Conservation (phyloP, 1,140 invertebrate species). For the Bombyx mandarina region DNA sequence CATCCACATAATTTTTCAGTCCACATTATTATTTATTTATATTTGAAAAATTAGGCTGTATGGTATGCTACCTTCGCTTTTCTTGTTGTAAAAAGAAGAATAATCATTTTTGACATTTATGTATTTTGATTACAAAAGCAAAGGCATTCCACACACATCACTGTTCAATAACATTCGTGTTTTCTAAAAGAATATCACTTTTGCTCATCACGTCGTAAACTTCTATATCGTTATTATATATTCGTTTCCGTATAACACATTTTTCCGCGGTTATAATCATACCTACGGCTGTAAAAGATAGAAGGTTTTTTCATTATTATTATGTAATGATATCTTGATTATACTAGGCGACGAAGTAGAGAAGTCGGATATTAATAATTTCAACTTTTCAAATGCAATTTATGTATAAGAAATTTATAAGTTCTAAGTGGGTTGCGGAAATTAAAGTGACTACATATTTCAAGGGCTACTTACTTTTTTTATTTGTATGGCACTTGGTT, state of each 20-base stretch:
- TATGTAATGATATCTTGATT: not conserved
- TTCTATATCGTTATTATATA: slow-evolving; percentile 11
- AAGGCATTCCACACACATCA: not conserved
- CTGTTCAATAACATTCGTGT: slow-evolving; percentile 9
- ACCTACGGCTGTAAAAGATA: slow-evolving; percentile 31
- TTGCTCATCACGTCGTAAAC: slow-evolving; percentile 38
- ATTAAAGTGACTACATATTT: not conserved
- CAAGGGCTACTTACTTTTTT: not conserved
- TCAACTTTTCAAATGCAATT: not conserved
- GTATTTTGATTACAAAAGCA: not conserved
- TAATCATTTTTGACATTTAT: not conserved
- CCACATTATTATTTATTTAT: too few species aligned
- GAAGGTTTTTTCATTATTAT: not conserved
- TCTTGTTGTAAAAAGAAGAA: not conserved
- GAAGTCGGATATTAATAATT: not conserved
- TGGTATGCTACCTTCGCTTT: too few species aligned
- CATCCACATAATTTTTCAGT: too few species aligned
- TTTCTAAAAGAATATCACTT: slow-evolving; percentile 36
- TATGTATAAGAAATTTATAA: not conserved
- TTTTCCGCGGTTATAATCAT: slow-evolving; percentile 34
- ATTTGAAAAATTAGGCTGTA: too few species aligned
- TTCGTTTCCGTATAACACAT: slow-evolving; percentile 21
- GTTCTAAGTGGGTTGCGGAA: not conserved
- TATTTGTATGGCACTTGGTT: not conserved
- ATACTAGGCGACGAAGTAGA: not conserved